Evolutionary conservation across 2,797 vertebrate species (phyloP).

Genomic region (Gymnodraco acuticeps): DNA sequence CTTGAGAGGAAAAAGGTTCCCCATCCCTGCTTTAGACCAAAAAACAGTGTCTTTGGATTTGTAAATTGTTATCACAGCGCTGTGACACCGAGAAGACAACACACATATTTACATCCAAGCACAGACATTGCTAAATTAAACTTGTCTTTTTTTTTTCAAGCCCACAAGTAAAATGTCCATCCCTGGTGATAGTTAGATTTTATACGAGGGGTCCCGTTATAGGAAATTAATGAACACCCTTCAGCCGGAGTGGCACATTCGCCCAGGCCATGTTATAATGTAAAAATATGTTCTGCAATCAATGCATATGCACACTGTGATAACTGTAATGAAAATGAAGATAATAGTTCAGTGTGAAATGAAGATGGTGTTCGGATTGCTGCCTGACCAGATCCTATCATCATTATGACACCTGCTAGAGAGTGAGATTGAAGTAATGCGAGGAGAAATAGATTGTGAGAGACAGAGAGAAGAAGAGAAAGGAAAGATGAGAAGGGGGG

Average conservation of each 20-base stretch:
- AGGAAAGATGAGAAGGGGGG: constrained; percentile 36
- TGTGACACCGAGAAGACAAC: constrained; percentile 40
- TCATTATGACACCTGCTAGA: constrained; percentile 67
- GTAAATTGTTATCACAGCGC: constrained; percentile 49
- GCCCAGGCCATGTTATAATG: constrained; percentile 50
- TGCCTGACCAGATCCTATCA: constrained; percentile 70
- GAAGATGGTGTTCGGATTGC: constrained; percentile 69
- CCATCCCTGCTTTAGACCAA: constrained; percentile 18
- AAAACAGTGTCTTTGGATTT: constrained; percentile 36
- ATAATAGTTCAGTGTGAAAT: constrained; percentile 70
- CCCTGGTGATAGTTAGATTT: constrained; percentile 33
- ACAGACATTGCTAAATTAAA: constrained; percentile 42
- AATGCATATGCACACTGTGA: constrained; percentile 70
- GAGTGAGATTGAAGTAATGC: constrained; percentile 39
- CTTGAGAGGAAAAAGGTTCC: too few species aligned
- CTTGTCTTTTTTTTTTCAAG: constrained; percentile 14
- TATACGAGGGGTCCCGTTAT: constrained; percentile 44
- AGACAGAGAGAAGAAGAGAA: constrained; percentile 33
- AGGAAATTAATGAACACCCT: constrained; percentile 56
- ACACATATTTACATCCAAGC: constrained; percentile 36
- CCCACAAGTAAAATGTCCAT: constrained; percentile 38
- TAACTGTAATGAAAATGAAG: constrained; percentile 75
- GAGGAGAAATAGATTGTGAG: constrained; percentile 43
- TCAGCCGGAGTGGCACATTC: constrained; percentile 52
- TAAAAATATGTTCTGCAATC: constrained; percentile 65